A percentile compares a stretch with the other conserved stretches of the same genome.
Evolutionary conservation across 2,797 vertebrate genomes (phyloP).

Genomic region (Parotocinclus haroldoi): DNA sequence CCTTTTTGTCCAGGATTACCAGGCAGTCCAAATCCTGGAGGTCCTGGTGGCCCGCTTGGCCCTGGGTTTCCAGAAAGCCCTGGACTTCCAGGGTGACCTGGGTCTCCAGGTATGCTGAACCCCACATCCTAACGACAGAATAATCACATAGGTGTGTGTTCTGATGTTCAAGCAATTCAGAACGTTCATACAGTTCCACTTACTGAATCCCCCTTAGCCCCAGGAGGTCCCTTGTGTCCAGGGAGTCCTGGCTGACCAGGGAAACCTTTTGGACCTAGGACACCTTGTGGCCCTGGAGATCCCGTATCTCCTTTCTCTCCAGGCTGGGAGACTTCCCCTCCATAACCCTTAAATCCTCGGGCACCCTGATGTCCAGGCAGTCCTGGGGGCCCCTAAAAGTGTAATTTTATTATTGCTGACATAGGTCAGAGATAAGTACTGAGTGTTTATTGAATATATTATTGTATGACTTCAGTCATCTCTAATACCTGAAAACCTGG

Average conservation of each 20-base stretch:
- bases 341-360: slow-evolving; percentile 57
- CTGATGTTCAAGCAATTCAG: background rate
- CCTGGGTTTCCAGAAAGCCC: slow-evolving; percentile 57
- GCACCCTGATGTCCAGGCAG: slow-evolving; percentile 51
- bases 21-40: slow-evolving; percentile 46
- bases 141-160: background rate
- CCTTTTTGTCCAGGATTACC: slow-evolving; percentile 59
- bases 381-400: slow-evolving; percentile 56
- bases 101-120: slow-evolving; percentile 38
- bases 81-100: slow-evolving; percentile 54
- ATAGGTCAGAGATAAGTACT: too few species aligned
- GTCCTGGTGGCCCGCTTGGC: slow-evolving; percentile 54
- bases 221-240: slow-evolving; percentile 58
- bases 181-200: background rate
- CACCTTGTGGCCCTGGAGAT: slow-evolving; percentile 51
- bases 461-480: background rate
- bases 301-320: slow-evolving; percentile 58
- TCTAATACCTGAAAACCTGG: slow-evolving; percentile 56
- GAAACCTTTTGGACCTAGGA: slow-evolving; percentile 46
- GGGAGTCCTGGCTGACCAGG: slow-evolving; percentile 52
- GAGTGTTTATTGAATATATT: too few species aligned
- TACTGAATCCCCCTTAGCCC: slow-evolving; percentile 58
- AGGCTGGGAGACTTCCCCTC: slow-evolving; percentile 8
- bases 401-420: too few species aligned
- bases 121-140: background rate